A percentile compares a stretch with the other conserved stretches of the same genome.
Conservation (phyloP, 2,113 vertebrate genomes). For the Anarrhichthys ocellatus region DNA sequence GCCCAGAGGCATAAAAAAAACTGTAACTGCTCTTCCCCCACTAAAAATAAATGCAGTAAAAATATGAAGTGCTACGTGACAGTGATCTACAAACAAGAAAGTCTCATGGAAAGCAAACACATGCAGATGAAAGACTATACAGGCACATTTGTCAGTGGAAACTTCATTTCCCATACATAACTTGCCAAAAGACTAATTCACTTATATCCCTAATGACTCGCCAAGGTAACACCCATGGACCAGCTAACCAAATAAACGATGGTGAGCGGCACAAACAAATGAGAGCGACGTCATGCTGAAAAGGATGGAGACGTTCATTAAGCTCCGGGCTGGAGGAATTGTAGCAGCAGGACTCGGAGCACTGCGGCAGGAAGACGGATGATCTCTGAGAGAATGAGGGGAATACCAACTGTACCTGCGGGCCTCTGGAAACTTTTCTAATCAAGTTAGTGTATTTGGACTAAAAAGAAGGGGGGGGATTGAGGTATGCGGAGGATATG, state of each 20-base stretch:
- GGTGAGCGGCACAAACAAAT: constrained; percentile 51
- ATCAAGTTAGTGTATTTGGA: constrained; percentile 49
- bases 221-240: constrained; percentile 65
- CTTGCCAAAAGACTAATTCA: constrained; percentile 60
- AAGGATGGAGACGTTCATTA: constrained; percentile 58
- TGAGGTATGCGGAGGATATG: background rate
- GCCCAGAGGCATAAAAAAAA: background rate
- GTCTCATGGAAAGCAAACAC: background rate
- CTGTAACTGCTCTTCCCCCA: background rate
- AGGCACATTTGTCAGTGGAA: constrained; percentile 11
- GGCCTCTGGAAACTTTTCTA: constrained; percentile 41
- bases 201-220: constrained; percentile 44
- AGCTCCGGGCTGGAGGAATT: constrained; percentile 28
- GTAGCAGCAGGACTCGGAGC: constrained; percentile 55
- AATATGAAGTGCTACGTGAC: background rate
- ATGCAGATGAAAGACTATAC: background rate
- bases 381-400: constrained; percentile 40
- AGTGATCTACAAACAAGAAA: background rate
- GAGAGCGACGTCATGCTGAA: constrained; percentile 31
- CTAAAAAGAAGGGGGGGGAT: constrained; percentile 7
- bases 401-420: constrained; percentile 45
- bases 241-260: constrained; percentile 56
- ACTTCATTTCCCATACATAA: constrained; percentile 5
- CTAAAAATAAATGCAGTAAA: background rate
- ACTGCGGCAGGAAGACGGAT: constrained; percentile 62